phyloP scores from a whole-genome alignment of 2,113 vertebrate species.

The Notothenia coriiceps region DNA sequence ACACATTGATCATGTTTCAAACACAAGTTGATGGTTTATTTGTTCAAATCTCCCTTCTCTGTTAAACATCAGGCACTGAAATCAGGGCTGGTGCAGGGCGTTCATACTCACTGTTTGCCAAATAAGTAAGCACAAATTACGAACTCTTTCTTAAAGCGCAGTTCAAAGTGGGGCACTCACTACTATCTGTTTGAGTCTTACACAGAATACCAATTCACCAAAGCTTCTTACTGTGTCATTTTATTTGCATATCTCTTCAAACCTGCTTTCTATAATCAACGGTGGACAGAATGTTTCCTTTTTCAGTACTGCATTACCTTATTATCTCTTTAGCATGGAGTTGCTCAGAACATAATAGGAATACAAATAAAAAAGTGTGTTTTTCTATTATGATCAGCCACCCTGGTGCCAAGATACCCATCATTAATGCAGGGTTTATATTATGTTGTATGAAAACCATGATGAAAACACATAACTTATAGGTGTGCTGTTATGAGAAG shows the following conservation, averaged over 20 bases:
- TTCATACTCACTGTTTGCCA: too few species aligned
- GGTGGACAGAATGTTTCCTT: conserved; percentile 52
- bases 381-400: background rate
- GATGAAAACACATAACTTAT: background rate
- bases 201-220: conserved; percentile 53
- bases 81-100: too few species aligned
- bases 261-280: conserved; percentile 53
- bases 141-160: background rate
- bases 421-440: background rate
- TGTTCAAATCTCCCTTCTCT: background rate
- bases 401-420: background rate
- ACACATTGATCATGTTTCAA: background rate
- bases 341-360: too few species aligned
- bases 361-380: background rate
- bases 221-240: conserved; percentile 68
- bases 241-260: conserved; percentile 75
- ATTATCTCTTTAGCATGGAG: conserved; percentile 41
- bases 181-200: conserved; percentile 11
- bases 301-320: conserved; percentile 20
- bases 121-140: too few species aligned
- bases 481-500: background rate
- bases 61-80: background rate
- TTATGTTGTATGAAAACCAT: background rate
- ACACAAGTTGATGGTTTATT: background rate
- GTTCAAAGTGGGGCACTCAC: conserved; percentile 50